Percentiles rank a stretch among this genome's conserved stretches.
phyloP scores from a whole-genome alignment of 2,113 vertebrate species.

The Varanus komodoensis region DNA sequence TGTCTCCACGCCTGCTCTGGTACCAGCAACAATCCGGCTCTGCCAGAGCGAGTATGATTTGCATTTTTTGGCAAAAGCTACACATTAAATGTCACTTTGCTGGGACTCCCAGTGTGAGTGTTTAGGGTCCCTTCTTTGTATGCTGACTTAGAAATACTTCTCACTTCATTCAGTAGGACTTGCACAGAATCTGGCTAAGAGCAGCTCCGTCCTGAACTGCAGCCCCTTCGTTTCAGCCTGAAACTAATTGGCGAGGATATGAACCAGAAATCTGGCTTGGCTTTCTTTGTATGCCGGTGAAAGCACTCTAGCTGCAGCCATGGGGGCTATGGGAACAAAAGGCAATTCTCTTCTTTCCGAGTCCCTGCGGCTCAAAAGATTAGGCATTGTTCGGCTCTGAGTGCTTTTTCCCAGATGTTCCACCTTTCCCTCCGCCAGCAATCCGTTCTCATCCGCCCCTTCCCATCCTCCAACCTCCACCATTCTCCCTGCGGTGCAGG shows the following conservation, averaged over 20 bases:
- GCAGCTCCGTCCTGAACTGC: too few species aligned
- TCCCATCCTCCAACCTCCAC: not conserved
- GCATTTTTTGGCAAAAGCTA: too few species aligned
- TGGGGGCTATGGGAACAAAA: not conserved
- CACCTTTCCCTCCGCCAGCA: not conserved
- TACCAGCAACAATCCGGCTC: too few species aligned
- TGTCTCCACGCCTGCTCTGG: too few species aligned
- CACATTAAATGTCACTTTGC: not conserved
- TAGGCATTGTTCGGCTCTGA: not conserved
- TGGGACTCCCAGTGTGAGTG: not conserved
- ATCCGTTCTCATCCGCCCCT: not conserved
- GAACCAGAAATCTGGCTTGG: not conserved
- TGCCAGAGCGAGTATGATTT: too few species aligned
- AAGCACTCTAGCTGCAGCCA: not conserved
- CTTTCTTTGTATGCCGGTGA: not conserved
- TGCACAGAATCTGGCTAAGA: too few species aligned
- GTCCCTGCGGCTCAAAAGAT: constrained; percentile 40
- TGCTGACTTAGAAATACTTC: not conserved
- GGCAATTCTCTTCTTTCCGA: not conserved
- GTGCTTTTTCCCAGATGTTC: constrained; percentile 25
- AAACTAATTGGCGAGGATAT: fast-evolving
- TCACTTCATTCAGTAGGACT: not conserved
- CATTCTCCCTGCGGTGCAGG: not conserved
- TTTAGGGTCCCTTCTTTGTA: not conserved
- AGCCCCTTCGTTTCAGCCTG: not conserved